Evolutionary conservation across 1,140 invertebrate species (phyloP).

Genomic region (Papilio dardanus): DNA sequence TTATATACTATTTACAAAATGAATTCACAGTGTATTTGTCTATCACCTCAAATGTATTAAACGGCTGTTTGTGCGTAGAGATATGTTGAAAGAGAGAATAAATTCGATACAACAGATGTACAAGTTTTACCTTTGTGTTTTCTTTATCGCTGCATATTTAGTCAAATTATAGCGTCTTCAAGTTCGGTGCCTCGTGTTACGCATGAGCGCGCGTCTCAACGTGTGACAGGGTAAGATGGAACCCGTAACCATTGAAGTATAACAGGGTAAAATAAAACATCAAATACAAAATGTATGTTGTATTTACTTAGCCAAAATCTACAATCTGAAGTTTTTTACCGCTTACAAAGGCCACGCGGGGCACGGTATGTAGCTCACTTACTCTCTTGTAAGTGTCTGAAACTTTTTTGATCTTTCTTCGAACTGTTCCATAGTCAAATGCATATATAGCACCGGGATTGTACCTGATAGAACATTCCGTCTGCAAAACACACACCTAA

Average conservation of each 20-base stretch:
- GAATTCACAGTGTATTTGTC: slow-evolving; percentile 80
- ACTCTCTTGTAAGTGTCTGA: slow-evolving; percentile 67
- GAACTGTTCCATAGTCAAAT: slow-evolving; percentile 78
- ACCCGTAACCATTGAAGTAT: background rate
- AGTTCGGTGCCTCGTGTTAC: background rate
- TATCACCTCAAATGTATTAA: slow-evolving; percentile 78
- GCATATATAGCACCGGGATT: slow-evolving; percentile 75
- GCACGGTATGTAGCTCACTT: slow-evolving; percentile 65
- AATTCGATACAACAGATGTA: slow-evolving; percentile 80
- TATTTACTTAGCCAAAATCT: slow-evolving; percentile 69
- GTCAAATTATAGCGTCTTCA: background rate
- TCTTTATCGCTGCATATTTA: slow-evolving; percentile 36
- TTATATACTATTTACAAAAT: slow-evolving; percentile 80
- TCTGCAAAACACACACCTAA: slow-evolving; percentile 57
- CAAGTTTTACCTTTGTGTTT: slow-evolving; percentile 71
- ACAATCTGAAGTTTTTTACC: slow-evolving; percentile 69
- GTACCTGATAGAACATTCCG: slow-evolving; percentile 75
- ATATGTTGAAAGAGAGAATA: slow-evolving; percentile 76
- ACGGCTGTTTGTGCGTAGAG: slow-evolving; percentile 77
- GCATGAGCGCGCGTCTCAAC: background rate
- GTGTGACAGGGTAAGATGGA: background rate
- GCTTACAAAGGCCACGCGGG: slow-evolving; percentile 69
- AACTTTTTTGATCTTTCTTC: slow-evolving; percentile 66
- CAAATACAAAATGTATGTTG: slow-evolving; percentile 37
- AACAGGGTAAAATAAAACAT: slow-evolving; percentile 34